Percentiles rank a stretch among this genome's conserved stretches.
phyloP scores from a whole-genome alignment of 2,888 invertebrate genomes.

The Cryptocephalus moraei region DNA sequence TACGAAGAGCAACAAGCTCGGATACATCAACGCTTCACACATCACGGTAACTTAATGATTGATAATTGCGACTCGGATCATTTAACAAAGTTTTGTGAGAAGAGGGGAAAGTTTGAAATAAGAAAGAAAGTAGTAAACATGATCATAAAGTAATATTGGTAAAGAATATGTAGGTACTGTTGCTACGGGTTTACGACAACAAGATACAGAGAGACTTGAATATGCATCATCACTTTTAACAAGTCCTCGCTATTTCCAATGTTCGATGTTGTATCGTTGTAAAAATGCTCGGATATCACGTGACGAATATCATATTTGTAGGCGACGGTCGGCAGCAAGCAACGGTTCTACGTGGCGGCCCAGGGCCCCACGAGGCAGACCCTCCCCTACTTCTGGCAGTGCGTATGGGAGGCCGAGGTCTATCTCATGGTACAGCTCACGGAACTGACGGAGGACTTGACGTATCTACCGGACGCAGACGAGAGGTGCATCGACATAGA shows the following conservation, averaged over 20 bases:
- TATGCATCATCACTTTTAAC: too few species aligned
- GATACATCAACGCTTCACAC: constrained; percentile 89
- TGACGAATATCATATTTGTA: constrained; percentile 35
- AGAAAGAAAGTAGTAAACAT: too few species aligned
- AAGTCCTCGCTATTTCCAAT: too few species aligned
- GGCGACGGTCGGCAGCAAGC: constrained; percentile 74
- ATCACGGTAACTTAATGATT: constrained; percentile 52
- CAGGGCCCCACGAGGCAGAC: constrained; percentile 56
- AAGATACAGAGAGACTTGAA: too few species aligned
- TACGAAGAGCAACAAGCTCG: constrained; percentile 69
- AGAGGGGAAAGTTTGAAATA: too few species aligned
- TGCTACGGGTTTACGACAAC: too few species aligned
- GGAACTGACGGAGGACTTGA: constrained; percentile 43
- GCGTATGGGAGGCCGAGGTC: constrained; percentile 82
- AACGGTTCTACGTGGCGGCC: constrained; percentile 78
- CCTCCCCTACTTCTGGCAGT: constrained; percentile 67
- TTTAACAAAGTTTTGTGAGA: too few species aligned
- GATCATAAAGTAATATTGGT: too few species aligned
- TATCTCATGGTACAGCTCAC: constrained; percentile 71
- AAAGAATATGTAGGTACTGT: too few species aligned
- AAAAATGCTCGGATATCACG: too few species aligned
- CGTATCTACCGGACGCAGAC: constrained; percentile 49
- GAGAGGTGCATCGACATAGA: constrained; percentile 54
- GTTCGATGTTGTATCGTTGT: too few species aligned
- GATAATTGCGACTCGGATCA: too few species aligned